Evolutionary conservation across 2,797 vertebrate genomes (phyloP).

Genomic region (Morelia viridis): DNA sequence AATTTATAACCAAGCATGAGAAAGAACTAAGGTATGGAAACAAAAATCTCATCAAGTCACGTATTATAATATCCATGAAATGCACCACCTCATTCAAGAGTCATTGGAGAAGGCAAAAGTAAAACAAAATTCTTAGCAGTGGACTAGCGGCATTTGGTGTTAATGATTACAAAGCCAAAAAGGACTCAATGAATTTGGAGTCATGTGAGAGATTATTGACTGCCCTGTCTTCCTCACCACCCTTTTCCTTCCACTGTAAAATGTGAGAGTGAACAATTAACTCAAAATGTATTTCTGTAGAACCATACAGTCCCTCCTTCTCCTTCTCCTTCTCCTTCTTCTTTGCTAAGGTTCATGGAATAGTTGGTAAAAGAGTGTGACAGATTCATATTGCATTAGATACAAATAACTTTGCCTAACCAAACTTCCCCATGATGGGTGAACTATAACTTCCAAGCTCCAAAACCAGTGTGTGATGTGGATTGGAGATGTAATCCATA

Average conservation of each 20-base stretch:
- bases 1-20: background rate
- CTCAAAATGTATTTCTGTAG: slow-evolving; percentile 1
- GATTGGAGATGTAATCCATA: background rate
- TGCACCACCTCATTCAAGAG: background rate
- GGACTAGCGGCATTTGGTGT: background rate
- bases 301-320: slow-evolving; percentile 48
- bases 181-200: background rate
- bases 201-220: slow-evolving; percentile 54
- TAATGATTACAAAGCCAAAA: slow-evolving; percentile 24
- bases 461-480: background rate
- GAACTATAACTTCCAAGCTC: background rate
- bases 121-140: background rate
- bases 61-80: background rate
- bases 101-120: background rate
- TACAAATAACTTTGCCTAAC: background rate
- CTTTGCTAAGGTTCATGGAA: background rate
- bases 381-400: too few species aligned
- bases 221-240: slow-evolving; percentile 6
- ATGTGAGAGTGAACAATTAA: slow-evolving; percentile 66
- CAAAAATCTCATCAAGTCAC: background rate
- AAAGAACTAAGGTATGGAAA: background rate
- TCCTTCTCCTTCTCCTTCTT: background rate
- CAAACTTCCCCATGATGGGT: background rate
- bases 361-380: too few species aligned
- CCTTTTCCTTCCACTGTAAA: background rate